Evolutionary conservation across 2,888 invertebrate genomes (phyloP), one percentile per base, ranked within the genome.

Genomic region (Hypercompe scribonia): DNA sequence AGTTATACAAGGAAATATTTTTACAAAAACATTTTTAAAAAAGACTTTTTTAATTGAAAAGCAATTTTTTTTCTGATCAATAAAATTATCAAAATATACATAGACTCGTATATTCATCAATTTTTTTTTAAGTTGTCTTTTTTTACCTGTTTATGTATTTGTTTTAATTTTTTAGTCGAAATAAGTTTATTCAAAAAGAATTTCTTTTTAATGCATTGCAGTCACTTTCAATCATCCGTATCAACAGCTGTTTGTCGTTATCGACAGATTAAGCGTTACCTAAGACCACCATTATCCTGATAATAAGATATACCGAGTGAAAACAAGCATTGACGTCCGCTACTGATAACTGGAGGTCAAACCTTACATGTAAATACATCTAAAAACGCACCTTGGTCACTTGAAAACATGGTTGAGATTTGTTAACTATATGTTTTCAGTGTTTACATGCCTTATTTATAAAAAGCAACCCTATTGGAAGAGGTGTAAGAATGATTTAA

Each of bases 311-410:
- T 74, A 81, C 80, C 76, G 36, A 66, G 65, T 65, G 75, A 85
- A 82, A 85, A 84, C 85, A 84, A 78, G 75, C 78, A 78, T 80
- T 85, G 85, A 83, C 82, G 80, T 78, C 83, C 80, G 65, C 65
- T 50, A 33, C 68, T 75, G 86, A 84, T 85, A 84, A 74, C 76
- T 80, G 78, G 77, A 82, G 84, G 86, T 82, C 82, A 78, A n/a
- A 65, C 65, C 64, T 72, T 84, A 84, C 82, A 81, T 77, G 2
- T 69, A 13, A 21, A 50, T n/a, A n/a, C 10, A 21, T 76, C 69
- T 71, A 31, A 84, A 85, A 81, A 58, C 13, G 36, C 76, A 73
- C 81, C 71, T 68, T 81, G 80, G 75, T 58, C 8, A 42, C 70
- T 28, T 54, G 1, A 28, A 4, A 2, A 74, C 74, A 84, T 81